A percentile compares a stretch with the other conserved stretches of the same genome.
These are phyloP conservation scores for Drosophila grimshawi DNA, from an alignment of 1,140 invertebrate genomes.

Conservation along the genomic window DNA sequence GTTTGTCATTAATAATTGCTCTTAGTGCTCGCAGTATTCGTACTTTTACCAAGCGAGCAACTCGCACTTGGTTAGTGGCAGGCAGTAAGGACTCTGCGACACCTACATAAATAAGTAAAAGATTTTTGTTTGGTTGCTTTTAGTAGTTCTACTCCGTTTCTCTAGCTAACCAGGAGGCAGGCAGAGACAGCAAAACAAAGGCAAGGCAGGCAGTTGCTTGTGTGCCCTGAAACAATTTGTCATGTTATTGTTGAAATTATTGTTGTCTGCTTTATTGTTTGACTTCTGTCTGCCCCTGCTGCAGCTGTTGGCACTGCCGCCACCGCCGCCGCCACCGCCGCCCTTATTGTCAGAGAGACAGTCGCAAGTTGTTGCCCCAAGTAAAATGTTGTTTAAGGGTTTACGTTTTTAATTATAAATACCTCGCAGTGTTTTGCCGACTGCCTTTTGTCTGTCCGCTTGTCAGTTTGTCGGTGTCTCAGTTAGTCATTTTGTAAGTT, in stretches of 20 bases:
- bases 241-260: slow-evolving; percentile 80
- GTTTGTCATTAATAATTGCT: slow-evolving; percentile 11
- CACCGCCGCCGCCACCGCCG: not conserved
- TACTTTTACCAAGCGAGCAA: slow-evolving; percentile 1
- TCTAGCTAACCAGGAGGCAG: slow-evolving; percentile 11
- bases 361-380: slow-evolving; percentile 39
- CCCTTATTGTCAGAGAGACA: not conserved
- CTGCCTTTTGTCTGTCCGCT: slow-evolving; percentile 43
- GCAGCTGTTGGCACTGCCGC: slow-evolving; percentile 18
- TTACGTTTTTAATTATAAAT: slow-evolving; percentile 81
- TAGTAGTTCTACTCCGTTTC: slow-evolving; percentile 1
- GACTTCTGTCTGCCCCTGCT: slow-evolving; percentile 68
- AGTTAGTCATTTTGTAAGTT: slow-evolving; percentile 9
- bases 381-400: slow-evolving; percentile 70
- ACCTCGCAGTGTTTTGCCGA: slow-evolving; percentile 53
- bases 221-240: slow-evolving; percentile 76
- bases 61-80: slow-evolving; percentile 43
- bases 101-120: slow-evolving; percentile 49
- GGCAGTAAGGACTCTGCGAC: slow-evolving; percentile 31
- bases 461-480: slow-evolving; percentile 12
- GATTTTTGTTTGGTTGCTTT: slow-evolving; percentile 32
- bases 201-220: slow-evolving; percentile 26
- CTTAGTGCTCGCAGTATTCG: not conserved
- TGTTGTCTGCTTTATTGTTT: slow-evolving; percentile 80
- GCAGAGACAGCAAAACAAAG: slow-evolving; percentile 2